Base-by-base conservation (phyloP, 2,888 invertebrate species). In the Ornithoptera priamus region DNA sequence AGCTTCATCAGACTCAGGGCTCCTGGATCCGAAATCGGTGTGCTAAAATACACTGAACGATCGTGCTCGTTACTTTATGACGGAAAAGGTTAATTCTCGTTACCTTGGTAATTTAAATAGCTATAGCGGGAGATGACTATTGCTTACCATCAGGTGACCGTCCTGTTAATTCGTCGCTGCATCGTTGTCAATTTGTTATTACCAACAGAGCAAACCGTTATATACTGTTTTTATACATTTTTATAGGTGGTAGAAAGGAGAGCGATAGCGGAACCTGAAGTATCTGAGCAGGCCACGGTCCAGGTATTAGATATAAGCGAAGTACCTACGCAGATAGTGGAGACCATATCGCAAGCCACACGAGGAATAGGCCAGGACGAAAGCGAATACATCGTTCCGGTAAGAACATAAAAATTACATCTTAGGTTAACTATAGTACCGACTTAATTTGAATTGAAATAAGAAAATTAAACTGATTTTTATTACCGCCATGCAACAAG, bases 251-350 rank as follows among this genome's bases (percentile, higher is more conserved):
- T 53, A 8, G 61, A 69, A 36, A 56, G 8, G 18, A 36, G 4
- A 3, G 42, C 6, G 53, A 20, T 30, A 36, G 30, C 17, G 30
- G 69, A 57, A 18, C 22, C 58, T 8, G 50, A 59, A 18, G n/a
- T 66, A 10, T 30, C 57, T 2, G 76, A 75, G 20, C 72, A 71
- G 0, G 71, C 66, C 18, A 18, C 36, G 3, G 67, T 69, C 12
- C 72, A 77, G 65, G 78, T 78, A n/a, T 36, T 78, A 36, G 87
- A 88, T 57, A 78, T 87, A 66, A 70, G 82, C 0, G 83, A 87
- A 0, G 68, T 88, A 65, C 81, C 80, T 0, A 89, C 90, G 15
- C 91, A 90, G 71, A 84, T 83, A 50, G 65, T 90, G 22, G 75
- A 78, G 30, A 79, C 80, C 0, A 39, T 80, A 0, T 81, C 83